Percentiles rank a stretch among this genome's conserved stretches.
Conservation (phyloP, 2,797 vertebrate genomes). For the Gallinago nigripennis region DNA sequence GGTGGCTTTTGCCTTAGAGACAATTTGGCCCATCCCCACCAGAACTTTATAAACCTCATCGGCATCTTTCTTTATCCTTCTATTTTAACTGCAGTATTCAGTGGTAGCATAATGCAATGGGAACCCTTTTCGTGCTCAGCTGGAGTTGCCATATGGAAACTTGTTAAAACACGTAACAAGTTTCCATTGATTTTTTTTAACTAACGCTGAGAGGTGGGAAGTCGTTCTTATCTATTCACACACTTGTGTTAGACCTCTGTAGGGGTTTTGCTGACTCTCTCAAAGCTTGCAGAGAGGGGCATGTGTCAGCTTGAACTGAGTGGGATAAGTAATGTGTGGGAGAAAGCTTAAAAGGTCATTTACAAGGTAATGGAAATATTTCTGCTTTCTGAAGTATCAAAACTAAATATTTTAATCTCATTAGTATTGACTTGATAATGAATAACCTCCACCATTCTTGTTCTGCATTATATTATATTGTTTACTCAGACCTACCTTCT, state of each 20-base stretch:
- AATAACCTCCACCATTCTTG: not conserved
- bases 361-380: not conserved
- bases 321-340: not conserved
- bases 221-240: not conserved
- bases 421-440: not conserved
- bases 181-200: not conserved
- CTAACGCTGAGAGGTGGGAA: not conserved
- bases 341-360: constrained; percentile 14
- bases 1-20: not conserved
- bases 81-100: not conserved
- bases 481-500: not conserved
- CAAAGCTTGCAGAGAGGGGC: not conserved
- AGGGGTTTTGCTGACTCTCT: not conserved
- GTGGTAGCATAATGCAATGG: not conserved
- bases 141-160: not conserved
- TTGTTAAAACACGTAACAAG: not conserved
- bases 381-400: not conserved
- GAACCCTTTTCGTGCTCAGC: not conserved
- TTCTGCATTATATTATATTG: not conserved
- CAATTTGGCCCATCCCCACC: not conserved
- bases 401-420: not conserved
- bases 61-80: not conserved
- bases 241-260: not conserved
- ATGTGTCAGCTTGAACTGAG: not conserved
- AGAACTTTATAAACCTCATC: not conserved